These are phyloP conservation scores for Dolomedes plantarius DNA, from an alignment of 2,888 invertebrate species.

Conservation along the genomic window DNA sequence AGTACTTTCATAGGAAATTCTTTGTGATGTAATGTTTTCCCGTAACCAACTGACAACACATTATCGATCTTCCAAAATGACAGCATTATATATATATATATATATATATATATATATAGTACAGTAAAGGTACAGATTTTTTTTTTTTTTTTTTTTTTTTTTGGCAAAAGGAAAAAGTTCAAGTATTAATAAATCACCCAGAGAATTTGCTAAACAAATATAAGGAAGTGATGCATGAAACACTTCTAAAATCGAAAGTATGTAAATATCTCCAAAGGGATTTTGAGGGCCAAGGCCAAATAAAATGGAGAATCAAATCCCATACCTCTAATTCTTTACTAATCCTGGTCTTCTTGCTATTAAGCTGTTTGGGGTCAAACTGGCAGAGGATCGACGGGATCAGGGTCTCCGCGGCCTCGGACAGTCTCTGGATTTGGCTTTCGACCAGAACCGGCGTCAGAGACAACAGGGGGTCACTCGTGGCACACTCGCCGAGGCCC, in stretches of 20 bases:
- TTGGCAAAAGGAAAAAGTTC: no score
- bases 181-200: no score
- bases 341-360: conserved; percentile 84
- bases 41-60: no score
- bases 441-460: conserved; percentile 88
- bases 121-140: no score
- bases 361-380: conserved; percentile 87
- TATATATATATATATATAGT: no score
- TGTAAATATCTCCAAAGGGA: conserved; percentile 31
- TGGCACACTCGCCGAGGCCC: conserved; percentile 73
- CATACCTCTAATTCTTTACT: conserved; percentile 90
- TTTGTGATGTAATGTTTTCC: no score
- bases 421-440: conserved; percentile 88
- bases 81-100: no score
- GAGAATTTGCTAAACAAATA: no score
- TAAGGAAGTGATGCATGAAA: no score
- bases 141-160: no score
- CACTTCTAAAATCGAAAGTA: not conserved
- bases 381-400: conserved; percentile 83
- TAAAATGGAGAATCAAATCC: conserved; percentile 64
- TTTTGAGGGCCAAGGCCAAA: conserved; percentile 39
- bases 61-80: no score
- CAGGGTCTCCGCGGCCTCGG: conserved; percentile 88
- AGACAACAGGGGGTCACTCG: conserved; percentile 78
- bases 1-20: no score